Base-by-base conservation (phyloP, 2,797 vertebrate species). In the Stomatorhinus walkeri region DNA sequence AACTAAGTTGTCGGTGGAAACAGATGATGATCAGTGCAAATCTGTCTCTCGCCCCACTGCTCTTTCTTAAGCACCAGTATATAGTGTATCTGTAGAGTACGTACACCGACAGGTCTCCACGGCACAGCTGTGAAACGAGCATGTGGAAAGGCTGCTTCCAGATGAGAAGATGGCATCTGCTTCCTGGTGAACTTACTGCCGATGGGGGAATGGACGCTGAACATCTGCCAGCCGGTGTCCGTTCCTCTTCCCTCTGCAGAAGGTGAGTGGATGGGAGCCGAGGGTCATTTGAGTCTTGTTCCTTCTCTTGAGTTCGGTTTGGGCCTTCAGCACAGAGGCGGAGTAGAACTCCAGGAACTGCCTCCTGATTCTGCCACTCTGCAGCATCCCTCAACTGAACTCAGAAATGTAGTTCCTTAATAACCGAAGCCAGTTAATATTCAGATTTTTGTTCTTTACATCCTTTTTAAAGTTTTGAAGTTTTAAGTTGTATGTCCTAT, bases 171-270 rank as follows among this genome's bases (percentile, higher is more conserved):
- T 92, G 90, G 91, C 92, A 56, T 4, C 59, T 2, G 86, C 36
- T 56, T 59, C 84, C 24, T 54, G 49, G 24, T 46, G 24, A 24
- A 16, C 7, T 54, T 24, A 51, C 51, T 86, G 85, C 85, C n/a
- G 49, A 86, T 24, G 22, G 24, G n/a, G n/a, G 32, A 36, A 12
- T 56, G 81, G 22, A 51, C 10, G 81, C 46, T 28, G 24, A 36
- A 52, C 51, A 28, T 93, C 92, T 87, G 40, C 88, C 48, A 84
- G 81, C 49, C 16, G 36, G 40, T 87, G 72, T 86, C 93, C 89
- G 94, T 4, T 93, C 91, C 94, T 95, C 92, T 95, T 96, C 93
- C 76, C 1, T 19, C 94, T 95, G 87, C 95, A 96, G 93, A 22
- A 88, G 90, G 52, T n/a, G 49, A 89, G 2, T 40, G 49, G 88